Evolutionary conservation across 2,888 invertebrate genomes (phyloP), one percentile per base, ranked within the genome.

Genomic region (Lasioglossum marginatum): DNA sequence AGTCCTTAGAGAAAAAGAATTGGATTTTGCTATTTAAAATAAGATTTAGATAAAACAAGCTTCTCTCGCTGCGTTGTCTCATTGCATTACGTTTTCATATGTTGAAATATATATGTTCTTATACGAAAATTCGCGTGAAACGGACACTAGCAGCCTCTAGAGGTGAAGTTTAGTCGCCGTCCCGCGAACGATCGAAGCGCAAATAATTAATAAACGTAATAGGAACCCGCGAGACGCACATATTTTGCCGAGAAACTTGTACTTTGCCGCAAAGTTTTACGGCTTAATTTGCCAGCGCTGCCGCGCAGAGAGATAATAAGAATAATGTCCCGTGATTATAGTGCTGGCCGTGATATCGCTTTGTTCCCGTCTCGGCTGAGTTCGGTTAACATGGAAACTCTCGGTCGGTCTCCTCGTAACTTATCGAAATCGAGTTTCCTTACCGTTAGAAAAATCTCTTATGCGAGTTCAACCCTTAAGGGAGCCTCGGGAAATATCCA

Each of bases 311-410:
- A 92, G 92, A 93, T 92, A 93, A 92, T 93, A 91, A 92, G 92
- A 92, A 90, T 92, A 93, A 93, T 92, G 91, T 85, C 82, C 79
- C 83, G 83, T 92, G 92, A 93, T 93, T 93, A 93, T 90, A 92
- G 90, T 87, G 85, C 83, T 78, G 81, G 73, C 77, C 83, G 83
- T 81, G 88, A 86, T 92, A 92, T 90, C 92, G 91, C 88, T 89
- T 92, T 88, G 88, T 92, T 92, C 85, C 87, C 87, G 88, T 83
- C 88, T 83, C 84, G 80, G 82, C 88, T 79, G 23, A 79, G 80
- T 72, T 52, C 52, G 81, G 75, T 68, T 16, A 74, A 82, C 88
- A 90, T 87, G 88, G 85, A 89, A 88, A 85, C 81, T 86, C 86
- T 86, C 63, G 71, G 48, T 76, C 74, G 72, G 12, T 77, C 74